These are phyloP conservation scores for Drusus annulatus DNA, from an alignment of 1,140 invertebrate genomes.

Conservation along the genomic window DNA sequence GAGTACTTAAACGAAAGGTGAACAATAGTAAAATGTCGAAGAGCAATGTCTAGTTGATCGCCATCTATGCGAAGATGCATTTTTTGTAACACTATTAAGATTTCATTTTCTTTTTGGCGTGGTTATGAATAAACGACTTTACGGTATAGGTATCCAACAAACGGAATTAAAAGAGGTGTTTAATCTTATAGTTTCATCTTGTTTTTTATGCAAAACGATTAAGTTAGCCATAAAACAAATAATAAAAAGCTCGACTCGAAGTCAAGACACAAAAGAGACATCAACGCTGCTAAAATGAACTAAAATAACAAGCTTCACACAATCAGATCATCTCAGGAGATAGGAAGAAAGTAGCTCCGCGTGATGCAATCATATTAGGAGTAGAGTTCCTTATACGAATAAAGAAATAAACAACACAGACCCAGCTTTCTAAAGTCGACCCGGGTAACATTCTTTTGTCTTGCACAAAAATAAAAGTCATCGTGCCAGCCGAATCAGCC, in stretches of 20 bases:
- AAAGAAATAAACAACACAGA: slow-evolving; percentile 41
- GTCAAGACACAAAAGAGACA: slow-evolving; percentile 1
- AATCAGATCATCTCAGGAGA: slow-evolving; percentile 22
- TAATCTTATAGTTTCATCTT: too few species aligned
- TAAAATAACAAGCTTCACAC: slow-evolving; percentile 4
- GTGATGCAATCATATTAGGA: slow-evolving; percentile 49
- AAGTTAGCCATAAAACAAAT: not conserved
- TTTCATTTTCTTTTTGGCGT: too few species aligned
- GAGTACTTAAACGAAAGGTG: not conserved
- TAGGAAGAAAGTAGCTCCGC: not conserved
- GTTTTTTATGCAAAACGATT: not conserved
- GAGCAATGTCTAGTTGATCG: too few species aligned
- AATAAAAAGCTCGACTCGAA: not conserved
- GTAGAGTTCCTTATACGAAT: not conserved
- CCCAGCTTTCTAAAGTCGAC: slow-evolving; percentile 49
- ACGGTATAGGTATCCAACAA: too few species aligned
- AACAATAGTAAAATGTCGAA: too few species aligned
- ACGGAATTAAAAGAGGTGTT: too few species aligned
- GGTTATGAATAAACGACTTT: too few species aligned
- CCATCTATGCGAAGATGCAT: too few species aligned
- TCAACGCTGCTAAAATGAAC: not conserved
- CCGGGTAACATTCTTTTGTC: slow-evolving; percentile 42
- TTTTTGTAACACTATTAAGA: too few species aligned
- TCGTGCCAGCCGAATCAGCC: slow-evolving; percentile 19
- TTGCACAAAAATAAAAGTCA: slow-evolving; percentile 47